These are phyloP conservation scores for Solen grandis DNA, from an alignment of 1,140 invertebrate species.

Conservation along the genomic window DNA sequence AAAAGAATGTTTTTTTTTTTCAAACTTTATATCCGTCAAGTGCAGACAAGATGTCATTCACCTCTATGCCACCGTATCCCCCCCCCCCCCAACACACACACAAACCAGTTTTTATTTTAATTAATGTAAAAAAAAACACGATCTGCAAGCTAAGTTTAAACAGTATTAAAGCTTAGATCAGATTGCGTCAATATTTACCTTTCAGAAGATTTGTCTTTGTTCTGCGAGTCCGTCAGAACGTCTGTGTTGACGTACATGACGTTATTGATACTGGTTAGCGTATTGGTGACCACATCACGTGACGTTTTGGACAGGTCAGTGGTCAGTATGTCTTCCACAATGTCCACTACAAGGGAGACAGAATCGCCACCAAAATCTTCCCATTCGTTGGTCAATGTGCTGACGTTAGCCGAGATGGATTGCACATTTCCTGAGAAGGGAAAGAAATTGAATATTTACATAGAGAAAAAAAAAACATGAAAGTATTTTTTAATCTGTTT, in stretches of 20 bases:
- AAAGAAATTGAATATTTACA: neutral
- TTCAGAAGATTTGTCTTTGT: slow-evolving; percentile 2
- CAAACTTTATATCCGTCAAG: too few species aligned
- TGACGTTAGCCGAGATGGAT: slow-evolving; percentile 3
- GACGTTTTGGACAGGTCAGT: slow-evolving; percentile 16
- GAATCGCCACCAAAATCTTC: neutral
- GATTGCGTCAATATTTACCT: slow-evolving; percentile 7
- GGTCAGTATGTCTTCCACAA: slow-evolving; percentile 9
- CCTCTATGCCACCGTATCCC: too few species aligned
- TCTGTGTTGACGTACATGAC: slow-evolving; percentile 10
- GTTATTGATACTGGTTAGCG: slow-evolving; percentile 21
- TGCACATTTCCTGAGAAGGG: slow-evolving; percentile 21
- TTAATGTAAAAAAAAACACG: too few species aligned
- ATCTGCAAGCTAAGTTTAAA: too few species aligned
- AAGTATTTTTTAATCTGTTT: too few species aligned
- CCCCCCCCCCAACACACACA: too few species aligned
- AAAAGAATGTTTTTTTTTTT: too few species aligned
- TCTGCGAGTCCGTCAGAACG: slow-evolving; percentile 1
- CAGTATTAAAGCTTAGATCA: too few species aligned
- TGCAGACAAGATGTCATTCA: too few species aligned
- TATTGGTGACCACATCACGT: slow-evolving; percentile 7
- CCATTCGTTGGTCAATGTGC: slow-evolving; percentile 1
- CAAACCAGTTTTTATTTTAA: too few species aligned
- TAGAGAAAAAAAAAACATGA: too few species aligned
- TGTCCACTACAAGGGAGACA: neutral